Conservation (phyloP, 2,797 vertebrate species). For the Gephyroberyx darwinii region DNA sequence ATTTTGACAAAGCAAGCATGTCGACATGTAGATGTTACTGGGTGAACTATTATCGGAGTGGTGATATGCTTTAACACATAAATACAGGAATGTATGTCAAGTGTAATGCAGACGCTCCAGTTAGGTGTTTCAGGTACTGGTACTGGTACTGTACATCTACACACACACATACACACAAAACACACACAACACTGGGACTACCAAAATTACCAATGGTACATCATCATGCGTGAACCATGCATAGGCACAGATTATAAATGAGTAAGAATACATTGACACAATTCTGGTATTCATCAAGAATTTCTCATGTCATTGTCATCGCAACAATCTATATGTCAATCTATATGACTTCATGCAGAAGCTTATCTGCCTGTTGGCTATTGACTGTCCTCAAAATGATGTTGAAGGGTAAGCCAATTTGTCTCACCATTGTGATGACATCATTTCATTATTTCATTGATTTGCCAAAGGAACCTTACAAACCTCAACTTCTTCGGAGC, state of each 20-base stretch:
- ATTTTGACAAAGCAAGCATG: constrained; percentile 61
- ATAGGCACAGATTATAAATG: background rate
- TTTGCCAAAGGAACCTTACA: constrained; percentile 37
- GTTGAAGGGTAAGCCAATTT: background rate
- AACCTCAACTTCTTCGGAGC: constrained; percentile 35
- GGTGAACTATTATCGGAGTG: constrained; percentile 57
- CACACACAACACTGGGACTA: background rate
- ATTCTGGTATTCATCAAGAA: too few species aligned
- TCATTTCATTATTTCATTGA: constrained; percentile 15
- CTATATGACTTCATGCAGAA: background rate
- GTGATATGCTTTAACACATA: constrained; percentile 26
- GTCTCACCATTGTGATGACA: constrained; percentile 25
- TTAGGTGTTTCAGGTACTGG: constrained; percentile 14
- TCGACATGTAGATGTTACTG: constrained; percentile 41
- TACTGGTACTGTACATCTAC: background rate
- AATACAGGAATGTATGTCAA: constrained; percentile 22
- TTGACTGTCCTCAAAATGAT: constrained; percentile 3
- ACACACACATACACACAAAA: background rate
- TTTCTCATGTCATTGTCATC: background rate
- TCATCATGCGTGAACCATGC: background rate
- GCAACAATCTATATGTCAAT: background rate
- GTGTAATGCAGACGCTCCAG: constrained; percentile 16
- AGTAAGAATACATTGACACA: too few species aligned
- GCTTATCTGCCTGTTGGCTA: background rate
- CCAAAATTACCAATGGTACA: background rate